Conservation (phyloP, 2,113 vertebrate genomes). For the Morone saxatilis region DNA sequence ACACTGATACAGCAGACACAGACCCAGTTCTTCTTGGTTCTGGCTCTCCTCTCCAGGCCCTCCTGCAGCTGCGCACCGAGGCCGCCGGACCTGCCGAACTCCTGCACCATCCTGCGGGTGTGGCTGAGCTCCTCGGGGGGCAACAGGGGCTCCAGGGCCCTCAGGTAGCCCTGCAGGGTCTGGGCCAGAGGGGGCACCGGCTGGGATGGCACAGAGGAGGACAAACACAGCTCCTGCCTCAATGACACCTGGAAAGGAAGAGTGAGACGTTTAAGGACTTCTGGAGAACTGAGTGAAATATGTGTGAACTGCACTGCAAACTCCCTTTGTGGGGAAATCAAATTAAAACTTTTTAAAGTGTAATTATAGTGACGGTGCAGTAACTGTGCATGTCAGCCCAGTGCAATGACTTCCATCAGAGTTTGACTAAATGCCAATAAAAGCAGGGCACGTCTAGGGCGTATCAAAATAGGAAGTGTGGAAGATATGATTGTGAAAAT, state of each 20-base stretch:
- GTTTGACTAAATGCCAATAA: slow-evolving; percentile 33
- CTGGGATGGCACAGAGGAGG: slow-evolving; percentile 80
- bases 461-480: slow-evolving; percentile 44
- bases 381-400: slow-evolving; percentile 1
- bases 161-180: slow-evolving; percentile 85
- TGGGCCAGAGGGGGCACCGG: slow-evolving; percentile 84
- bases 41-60: slow-evolving; percentile 82
- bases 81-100: slow-evolving; percentile 78
- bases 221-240: slow-evolving; percentile 69
- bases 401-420: not conserved
- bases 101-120: slow-evolving; percentile 82
- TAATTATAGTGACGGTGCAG: not conserved
- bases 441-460: slow-evolving; percentile 3
- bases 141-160: slow-evolving; percentile 85
- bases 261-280: not conserved
- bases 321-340: not conserved
- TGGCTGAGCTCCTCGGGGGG: slow-evolving; percentile 85
- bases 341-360: too few species aligned
- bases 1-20: slow-evolving; percentile 28
- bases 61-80: slow-evolving; percentile 84
- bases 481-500: not conserved
- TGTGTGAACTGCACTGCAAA: not conserved
- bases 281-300: not conserved
- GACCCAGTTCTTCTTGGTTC: slow-evolving; percentile 87
- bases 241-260: slow-evolving; percentile 49